phyloP scores from a whole-genome alignment of 2,888 invertebrate species.

The Acanthosoma haemorrhoidale region DNA sequence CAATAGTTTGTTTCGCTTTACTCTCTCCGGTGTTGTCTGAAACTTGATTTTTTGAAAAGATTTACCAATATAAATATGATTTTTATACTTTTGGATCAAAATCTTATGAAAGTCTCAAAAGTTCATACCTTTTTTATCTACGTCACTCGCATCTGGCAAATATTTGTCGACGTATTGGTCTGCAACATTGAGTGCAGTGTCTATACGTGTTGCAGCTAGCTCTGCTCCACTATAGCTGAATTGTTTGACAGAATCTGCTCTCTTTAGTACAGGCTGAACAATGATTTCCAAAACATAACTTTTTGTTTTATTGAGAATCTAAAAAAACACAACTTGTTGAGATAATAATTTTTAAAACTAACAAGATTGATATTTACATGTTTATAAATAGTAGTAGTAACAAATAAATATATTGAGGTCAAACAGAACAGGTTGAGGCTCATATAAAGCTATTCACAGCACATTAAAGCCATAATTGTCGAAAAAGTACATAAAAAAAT shows the following conservation, averaged over 20 bases:
- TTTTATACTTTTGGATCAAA: background rate
- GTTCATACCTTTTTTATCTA: conserved; percentile 57
- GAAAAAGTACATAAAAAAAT: no score
- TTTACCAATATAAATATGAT: background rate
- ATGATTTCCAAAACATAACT: conserved; percentile 63
- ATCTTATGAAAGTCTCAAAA: background rate
- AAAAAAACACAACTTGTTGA: no score
- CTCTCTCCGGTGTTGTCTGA: conserved; percentile 46
- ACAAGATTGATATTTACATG: no score
- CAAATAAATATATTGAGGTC: no score
- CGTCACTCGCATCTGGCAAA: conserved; percentile 61
- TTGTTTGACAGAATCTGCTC: conserved; percentile 78
- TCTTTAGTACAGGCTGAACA: conserved; percentile 63
- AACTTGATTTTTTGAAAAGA: background rate
- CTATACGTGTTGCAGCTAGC: conserved; percentile 68
- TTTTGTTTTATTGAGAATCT: conserved; percentile 77
- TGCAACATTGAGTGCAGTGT: conserved; percentile 68
- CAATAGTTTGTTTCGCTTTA: conserved; percentile 67
- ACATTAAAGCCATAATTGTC: no score
- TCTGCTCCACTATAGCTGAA: conserved; percentile 58
- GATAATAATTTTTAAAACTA: no score
- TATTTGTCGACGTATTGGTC: conserved; percentile 79
- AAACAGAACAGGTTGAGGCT: no score
- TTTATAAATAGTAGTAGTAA: no score
- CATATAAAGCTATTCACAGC: no score